Base-by-base conservation (phyloP, 2,888 invertebrate genomes). In the Hemaris fuciformis region DNA sequence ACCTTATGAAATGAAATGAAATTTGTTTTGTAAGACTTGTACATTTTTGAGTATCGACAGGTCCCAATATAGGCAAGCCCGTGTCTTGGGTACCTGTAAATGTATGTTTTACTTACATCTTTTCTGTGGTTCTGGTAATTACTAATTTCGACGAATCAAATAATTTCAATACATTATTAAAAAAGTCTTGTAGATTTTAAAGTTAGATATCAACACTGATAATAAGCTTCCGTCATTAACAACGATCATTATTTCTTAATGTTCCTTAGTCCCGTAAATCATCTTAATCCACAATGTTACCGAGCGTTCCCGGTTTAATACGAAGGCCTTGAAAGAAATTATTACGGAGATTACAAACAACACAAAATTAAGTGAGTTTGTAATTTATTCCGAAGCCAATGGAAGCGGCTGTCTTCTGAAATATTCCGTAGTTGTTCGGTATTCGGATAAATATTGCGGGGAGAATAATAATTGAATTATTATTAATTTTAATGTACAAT, bases 321-420 rank as follows among this genome's bases (percentile, higher is more conserved):
- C 76, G 74, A 70, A 76, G 74, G 73, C 78, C 79, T 79, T 77
- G 74, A 82, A 83, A 81, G 78, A 82, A 81, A 81, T 84, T 79
- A 81, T 80, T 82, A 76, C 72, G 71, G 71, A 76, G 75, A 80
- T 83, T 80, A 81, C 79, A 82, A 83, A 83, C 77, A 83, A 81
- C 79, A 76, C 72, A 73, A 79, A 79, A 84, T 81, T 80, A 81
- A 81, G 77, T 76, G 80, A 84, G 77, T 81, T 83, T 76, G 76
- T 79, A 81, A 84, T 82, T 84, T 82, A 83, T 84, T 79, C 78
- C 66, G 70, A 73, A 71, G 73, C 73, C 74, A 76, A 74, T 76
- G 67, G 71, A 75, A 81, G 77, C 76, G 78, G 74, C 76, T 72
- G 76, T 72, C 70, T 73, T 72, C 64, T 60, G 64, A 75, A 68